phyloP scores from a whole-genome alignment of 2,888 invertebrate species.

The Loripinus fragilis region DNA sequence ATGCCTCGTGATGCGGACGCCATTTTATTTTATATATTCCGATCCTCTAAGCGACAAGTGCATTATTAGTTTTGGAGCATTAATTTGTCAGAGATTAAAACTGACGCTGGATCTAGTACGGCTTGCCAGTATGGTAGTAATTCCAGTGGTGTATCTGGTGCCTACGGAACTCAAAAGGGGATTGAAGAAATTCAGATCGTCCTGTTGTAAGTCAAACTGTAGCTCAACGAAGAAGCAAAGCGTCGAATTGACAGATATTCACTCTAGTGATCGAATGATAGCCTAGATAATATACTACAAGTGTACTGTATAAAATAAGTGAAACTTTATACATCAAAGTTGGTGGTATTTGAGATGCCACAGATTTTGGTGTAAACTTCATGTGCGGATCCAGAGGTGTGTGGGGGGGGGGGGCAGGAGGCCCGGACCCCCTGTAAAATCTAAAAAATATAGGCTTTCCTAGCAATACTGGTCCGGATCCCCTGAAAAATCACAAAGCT shows the following conservation, averaged over 20 bases:
- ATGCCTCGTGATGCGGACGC: conserved; percentile 43
- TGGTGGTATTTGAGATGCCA: too few species aligned
- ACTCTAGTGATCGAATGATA: conserved; percentile 27
- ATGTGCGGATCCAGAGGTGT: too few species aligned
- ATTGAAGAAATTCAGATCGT: conserved; percentile 36
- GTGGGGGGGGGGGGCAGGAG: too few species aligned
- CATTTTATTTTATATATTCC: conserved; percentile 46
- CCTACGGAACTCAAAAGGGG: conserved; percentile 40
- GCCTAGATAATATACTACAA: too few species aligned
- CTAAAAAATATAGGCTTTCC: too few species aligned
- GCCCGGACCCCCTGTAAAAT: too few species aligned
- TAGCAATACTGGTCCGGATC: too few species aligned
- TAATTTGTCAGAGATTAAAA: conserved; percentile 35
- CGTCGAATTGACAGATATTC: conserved; percentile 38
- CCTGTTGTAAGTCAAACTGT: conserved; percentile 46
- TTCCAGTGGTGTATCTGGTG: conserved; percentile 46
- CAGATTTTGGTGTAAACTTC: too few species aligned
- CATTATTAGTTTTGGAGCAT: not conserved
- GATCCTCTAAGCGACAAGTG: conserved; percentile 32
- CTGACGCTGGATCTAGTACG: conserved; percentile 35
- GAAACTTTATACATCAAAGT: too few species aligned
- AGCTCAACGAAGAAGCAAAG: conserved; percentile 35
- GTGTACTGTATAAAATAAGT: too few species aligned
- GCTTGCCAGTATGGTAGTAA: conserved; percentile 37
- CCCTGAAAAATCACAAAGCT: too few species aligned